phyloP scores from a whole-genome alignment of 35 echinoderm and acorn worm genomes.

The Holothuria glaberrima region DNA sequence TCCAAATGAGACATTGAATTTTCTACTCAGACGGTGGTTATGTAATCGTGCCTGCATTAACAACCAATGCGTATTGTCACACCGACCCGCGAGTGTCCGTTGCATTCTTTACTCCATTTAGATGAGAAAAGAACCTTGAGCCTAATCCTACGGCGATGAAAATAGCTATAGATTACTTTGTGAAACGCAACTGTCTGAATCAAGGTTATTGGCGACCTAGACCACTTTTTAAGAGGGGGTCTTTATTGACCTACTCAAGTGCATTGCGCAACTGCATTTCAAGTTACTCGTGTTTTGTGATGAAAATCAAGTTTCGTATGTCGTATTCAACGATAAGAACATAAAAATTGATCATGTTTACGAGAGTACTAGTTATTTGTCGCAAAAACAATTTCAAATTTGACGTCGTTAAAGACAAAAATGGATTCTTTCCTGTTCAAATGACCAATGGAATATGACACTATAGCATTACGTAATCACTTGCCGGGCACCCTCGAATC shows the following conservation, averaged over 20 bases:
- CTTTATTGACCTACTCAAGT: slow-evolving; percentile 15
- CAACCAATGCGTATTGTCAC: not conserved
- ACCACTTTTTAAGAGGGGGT: slow-evolving; percentile 14
- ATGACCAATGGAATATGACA: slow-evolving; percentile 11
- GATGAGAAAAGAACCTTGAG: slow-evolving; percentile 38
- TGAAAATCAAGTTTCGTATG: not conserved
- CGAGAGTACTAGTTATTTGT: not conserved
- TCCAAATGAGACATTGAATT: not conserved
- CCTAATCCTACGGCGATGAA: slow-evolving; percentile 37
- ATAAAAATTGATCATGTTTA: too few relatives aligned
- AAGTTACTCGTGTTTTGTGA: not conserved
- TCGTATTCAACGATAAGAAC: not conserved
- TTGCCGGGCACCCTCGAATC: slow-evolving; percentile 38
- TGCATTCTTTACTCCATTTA: slow-evolving; percentile 40
- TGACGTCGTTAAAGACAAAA: not conserved
- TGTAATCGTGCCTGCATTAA: slow-evolving; percentile 31
- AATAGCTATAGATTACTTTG: slow-evolving; percentile 52
- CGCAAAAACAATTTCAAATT: not conserved
- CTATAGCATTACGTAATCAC: slow-evolving; percentile 37
- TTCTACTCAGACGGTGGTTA: slow-evolving; percentile 32
- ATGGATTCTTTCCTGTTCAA: not conserved
- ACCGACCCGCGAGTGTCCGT: not conserved
- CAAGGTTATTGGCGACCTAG: slow-evolving; percentile 58
- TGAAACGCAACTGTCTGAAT: slow-evolving; percentile 61
- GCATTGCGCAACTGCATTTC: not conserved